A percentile compares a stretch with the other conserved stretches of the same genome.
Evolutionary conservation across 1,140 invertebrate species (phyloP).

Genomic region (Archegozetes longisetosus): DNA sequence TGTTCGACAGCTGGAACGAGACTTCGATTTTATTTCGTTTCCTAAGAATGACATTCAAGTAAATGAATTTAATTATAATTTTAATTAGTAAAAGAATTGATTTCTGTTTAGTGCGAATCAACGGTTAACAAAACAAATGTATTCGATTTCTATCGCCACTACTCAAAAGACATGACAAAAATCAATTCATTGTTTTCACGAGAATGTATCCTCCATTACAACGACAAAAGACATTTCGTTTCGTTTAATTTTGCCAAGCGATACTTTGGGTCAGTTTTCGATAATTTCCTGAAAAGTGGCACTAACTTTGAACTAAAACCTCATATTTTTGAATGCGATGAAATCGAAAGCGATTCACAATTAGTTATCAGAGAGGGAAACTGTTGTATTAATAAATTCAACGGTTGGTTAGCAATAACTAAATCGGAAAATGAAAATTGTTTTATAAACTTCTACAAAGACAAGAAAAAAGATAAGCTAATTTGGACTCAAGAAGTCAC

Average conservation of each 20-base stretch:
- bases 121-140: background rate
- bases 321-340: constrained; percentile 5
- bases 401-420: background rate
- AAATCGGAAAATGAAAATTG: background rate
- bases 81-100: no score
- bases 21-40: background rate
- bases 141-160: constrained; percentile 7
- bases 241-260: background rate
- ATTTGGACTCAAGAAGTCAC: constrained; percentile 8
- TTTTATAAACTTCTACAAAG: constrained; percentile 4
- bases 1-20: background rate
- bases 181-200: background rate
- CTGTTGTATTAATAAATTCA: background rate
- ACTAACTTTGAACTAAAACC: background rate
- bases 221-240: background rate
- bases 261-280: constrained; percentile 5
- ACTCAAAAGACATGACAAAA: background rate
- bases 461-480: background rate
- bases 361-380: background rate
- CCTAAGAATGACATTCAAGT: constrained; percentile 4
- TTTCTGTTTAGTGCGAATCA: background rate
- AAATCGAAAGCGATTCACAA: background rate
- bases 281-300: background rate
- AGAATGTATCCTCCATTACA: constrained; percentile 7
- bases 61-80: background rate